Evolutionary conservation across 2,888 invertebrate genomes (phyloP), one percentile per base, ranked within the genome.

Genomic region (Phyllotreta cruciferae): DNA sequence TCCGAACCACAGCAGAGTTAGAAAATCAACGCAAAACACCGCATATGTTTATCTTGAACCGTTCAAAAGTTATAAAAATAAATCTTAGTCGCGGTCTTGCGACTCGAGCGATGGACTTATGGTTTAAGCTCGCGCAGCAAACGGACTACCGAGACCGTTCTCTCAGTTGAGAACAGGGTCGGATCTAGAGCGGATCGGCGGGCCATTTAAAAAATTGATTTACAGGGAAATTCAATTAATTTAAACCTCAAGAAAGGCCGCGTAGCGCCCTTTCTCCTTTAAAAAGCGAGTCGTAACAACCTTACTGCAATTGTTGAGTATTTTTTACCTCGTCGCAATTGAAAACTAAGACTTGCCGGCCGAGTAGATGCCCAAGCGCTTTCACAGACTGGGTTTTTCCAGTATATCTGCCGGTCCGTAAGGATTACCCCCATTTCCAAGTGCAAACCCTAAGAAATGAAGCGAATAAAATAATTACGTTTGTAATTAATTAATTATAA

Each of bases 361-460:
- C 98, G 70, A 98, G 85, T 71, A 97, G 85, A 3, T 89, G 87
- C 0, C 95, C 96, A 5, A 99, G 83, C 0, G 97, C 96, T 83
- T 99, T 99, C 0, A 99, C 96, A 14, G 97, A 96, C 81, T 99
- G 98, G 0, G 98, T 99, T 84, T 99, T 99, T 0, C 98, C 98
- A 0, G 98, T n/a, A n/a, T 99, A 57, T 99, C 99, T 14, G 99
- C 99, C 1, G 98, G 98, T 0, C 99, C 99, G 75, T 98, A 98
- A 0, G 98, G 98, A 83, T 99, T 99, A 6, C 98, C 99, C 98
- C 98, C 71, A 98, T 85, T 0, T 98, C 98, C 82, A 98, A 89
- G 76, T 93, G 91, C 87, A 98, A 90, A 1, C 96, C 94, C 88
- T 89, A 78, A 82, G 47, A 42, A 70, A 56, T n/a, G 24, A 8